Conservation (phyloP, 2,888 invertebrate genomes). For the Ephialtes manifestator region DNA sequence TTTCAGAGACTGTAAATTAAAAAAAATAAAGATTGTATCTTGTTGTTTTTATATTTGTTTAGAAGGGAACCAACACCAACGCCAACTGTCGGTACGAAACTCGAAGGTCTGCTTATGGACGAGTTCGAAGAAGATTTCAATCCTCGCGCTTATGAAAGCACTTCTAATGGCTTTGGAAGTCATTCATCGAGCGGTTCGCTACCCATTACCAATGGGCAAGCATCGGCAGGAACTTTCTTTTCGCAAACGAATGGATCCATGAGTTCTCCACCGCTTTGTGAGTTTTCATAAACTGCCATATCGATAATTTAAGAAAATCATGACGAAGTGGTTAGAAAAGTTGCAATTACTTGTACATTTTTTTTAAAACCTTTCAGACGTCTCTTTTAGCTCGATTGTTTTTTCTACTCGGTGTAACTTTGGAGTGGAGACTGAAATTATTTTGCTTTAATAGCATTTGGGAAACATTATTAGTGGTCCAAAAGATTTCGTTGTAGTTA, state of each 20-base stretch:
- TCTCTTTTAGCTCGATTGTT: too few species aligned
- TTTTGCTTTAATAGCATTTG: too few species aligned
- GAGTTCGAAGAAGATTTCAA: slow-evolving; percentile 95
- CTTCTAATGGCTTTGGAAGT: slow-evolving; percentile 85
- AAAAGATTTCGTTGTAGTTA: too few species aligned
- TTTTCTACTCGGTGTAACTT: too few species aligned
- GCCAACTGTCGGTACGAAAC: slow-evolving; percentile 91
- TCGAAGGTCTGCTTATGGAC: slow-evolving; percentile 92
- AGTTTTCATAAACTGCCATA: slow-evolving; percentile 80
- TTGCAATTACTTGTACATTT: too few species aligned
- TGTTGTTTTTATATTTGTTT: background rate
- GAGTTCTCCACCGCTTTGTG: slow-evolving; percentile 90
- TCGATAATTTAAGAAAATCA: background rate
- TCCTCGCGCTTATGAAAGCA: slow-evolving; percentile 93
- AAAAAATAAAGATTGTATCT: background rate
- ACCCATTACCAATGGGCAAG: slow-evolving; percentile 83
- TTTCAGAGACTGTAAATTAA: background rate
- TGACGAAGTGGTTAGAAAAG: too few species aligned
- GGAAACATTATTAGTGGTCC: too few species aligned
- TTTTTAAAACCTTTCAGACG: too few species aligned
- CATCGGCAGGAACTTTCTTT: slow-evolving; percentile 86
- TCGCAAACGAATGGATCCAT: slow-evolving; percentile 84
- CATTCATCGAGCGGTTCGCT: slow-evolving; percentile 79
- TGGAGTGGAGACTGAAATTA: too few species aligned
- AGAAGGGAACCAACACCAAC: slow-evolving; percentile 77